Percentiles rank a stretch among this genome's conserved stretches.
These are phyloP conservation scores for Clarias macrocephalus DNA, from an alignment of 2,113 vertebrate genomes.

Conservation along the genomic window DNA sequence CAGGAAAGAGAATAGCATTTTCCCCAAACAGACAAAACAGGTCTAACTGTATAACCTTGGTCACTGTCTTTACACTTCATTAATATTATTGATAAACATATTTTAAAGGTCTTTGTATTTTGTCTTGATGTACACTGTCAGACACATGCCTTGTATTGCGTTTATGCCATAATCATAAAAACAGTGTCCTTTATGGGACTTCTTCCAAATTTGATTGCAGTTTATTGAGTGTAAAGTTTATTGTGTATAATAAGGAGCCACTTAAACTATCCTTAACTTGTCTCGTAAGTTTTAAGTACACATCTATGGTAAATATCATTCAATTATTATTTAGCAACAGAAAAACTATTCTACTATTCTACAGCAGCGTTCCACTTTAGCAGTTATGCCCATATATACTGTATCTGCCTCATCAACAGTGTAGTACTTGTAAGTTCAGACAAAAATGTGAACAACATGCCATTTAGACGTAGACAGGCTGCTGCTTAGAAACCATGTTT, in stretches of 20 bases:
- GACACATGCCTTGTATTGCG: neutral
- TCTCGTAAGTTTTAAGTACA: neutral
- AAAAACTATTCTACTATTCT: neutral
- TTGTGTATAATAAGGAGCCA: too few relatives aligned
- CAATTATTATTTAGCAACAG: neutral
- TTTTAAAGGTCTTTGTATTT: neutral
- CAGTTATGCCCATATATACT: neutral
- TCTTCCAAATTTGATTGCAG: neutral
- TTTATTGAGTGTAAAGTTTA: neutral
- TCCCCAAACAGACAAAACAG: neutral
- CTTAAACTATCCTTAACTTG: neutral
- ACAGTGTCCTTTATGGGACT: neutral
- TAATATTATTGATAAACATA: neutral
- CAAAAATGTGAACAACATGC: constrained; percentile 27
- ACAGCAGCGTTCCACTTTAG: neutral
- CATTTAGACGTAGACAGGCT: constrained; percentile 43
- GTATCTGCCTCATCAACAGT: neutral
- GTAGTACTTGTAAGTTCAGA: neutral
- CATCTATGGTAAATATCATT: neutral
- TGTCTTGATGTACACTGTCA: neutral
- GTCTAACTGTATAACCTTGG: neutral
- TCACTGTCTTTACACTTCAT: neutral
- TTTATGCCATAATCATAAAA: too few relatives aligned
- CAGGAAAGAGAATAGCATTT: neutral
- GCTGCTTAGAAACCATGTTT: constrained; percentile 51